These are phyloP conservation scores for Patella depressa DNA, from an alignment of 2,888 invertebrate genomes.

Conservation along the genomic window DNA sequence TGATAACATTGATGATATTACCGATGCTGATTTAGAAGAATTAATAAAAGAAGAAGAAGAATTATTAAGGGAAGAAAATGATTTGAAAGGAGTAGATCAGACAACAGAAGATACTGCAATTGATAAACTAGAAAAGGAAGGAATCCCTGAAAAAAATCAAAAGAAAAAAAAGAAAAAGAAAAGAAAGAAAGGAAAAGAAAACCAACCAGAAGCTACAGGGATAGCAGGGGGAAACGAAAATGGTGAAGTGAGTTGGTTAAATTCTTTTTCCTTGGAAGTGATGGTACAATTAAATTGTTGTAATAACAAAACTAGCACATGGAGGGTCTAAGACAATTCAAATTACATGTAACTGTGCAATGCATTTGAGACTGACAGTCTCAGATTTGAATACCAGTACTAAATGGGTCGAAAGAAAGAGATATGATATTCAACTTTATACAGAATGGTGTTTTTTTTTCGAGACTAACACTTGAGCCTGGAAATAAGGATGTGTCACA, in stretches of 20 bases:
- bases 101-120: conserved; percentile 12
- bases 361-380: too few species aligned
- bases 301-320: too few species aligned
- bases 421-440: too few species aligned
- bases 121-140: conserved; percentile 21
- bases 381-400: too few species aligned
- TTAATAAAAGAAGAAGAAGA: conserved; percentile 13
- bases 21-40: conserved; percentile 8
- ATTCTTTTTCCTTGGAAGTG: too few species aligned
- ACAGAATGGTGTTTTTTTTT: too few species aligned
- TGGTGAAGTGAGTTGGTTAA: background rate
- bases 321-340: too few species aligned
- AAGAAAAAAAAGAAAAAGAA: conserved; percentile 56
- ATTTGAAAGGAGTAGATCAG: background rate
- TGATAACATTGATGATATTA: background rate
- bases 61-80: conserved; percentile 19
- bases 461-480: too few species aligned
- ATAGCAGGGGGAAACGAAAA: background rate
- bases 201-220: background rate
- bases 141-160: conserved; percentile 35
- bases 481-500: too few species aligned
- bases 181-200: conserved; percentile 37
- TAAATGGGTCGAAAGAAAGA: too few species aligned
- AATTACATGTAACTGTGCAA: too few species aligned
- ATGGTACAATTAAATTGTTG: too few species aligned